Conservation (phyloP, 2,113 vertebrate genomes). For the Cryptotis parvus region DNA sequence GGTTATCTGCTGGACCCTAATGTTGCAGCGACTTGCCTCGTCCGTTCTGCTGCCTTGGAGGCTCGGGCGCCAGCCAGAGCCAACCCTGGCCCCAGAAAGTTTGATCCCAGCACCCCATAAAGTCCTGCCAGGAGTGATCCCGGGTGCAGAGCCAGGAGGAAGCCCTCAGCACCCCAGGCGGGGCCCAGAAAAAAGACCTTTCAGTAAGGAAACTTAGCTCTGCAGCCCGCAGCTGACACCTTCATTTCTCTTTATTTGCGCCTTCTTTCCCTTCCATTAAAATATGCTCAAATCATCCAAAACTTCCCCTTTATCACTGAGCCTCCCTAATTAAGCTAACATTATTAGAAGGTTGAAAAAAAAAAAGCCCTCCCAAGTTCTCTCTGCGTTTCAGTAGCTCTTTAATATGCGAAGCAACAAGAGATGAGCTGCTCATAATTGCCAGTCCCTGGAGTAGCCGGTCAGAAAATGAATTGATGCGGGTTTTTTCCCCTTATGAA, state of each 20-base stretch:
- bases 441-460: conserved; percentile 91
- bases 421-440: conserved; percentile 91
- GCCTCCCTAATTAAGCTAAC: conserved; percentile 89
- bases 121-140: too few species aligned
- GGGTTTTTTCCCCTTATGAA: conserved; percentile 90
- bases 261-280: conserved; percentile 41
- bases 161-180: too few species aligned
- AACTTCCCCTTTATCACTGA: conserved; percentile 81
- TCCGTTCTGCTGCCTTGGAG: too few species aligned
- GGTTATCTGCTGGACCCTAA: too few species aligned
- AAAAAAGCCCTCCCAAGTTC: conserved; percentile 85
- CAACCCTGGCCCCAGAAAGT: too few species aligned
- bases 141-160: too few species aligned
- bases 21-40: too few species aligned
- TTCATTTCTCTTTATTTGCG: conserved; percentile 39
- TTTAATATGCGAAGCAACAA: conserved; percentile 91
- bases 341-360: conserved; percentile 84
- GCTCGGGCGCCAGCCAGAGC: too few species aligned
- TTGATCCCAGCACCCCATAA: too few species aligned
- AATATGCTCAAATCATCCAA: conserved; percentile 79
- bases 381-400: conserved; percentile 90
- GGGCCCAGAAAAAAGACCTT: neutral
- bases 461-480: conserved; percentile 93
- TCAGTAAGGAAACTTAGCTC: rapidly evolving
- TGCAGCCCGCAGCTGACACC: neutral